Base-by-base conservation (phyloP, 2,113 vertebrate genomes). In the Bubo bubo region DNA sequence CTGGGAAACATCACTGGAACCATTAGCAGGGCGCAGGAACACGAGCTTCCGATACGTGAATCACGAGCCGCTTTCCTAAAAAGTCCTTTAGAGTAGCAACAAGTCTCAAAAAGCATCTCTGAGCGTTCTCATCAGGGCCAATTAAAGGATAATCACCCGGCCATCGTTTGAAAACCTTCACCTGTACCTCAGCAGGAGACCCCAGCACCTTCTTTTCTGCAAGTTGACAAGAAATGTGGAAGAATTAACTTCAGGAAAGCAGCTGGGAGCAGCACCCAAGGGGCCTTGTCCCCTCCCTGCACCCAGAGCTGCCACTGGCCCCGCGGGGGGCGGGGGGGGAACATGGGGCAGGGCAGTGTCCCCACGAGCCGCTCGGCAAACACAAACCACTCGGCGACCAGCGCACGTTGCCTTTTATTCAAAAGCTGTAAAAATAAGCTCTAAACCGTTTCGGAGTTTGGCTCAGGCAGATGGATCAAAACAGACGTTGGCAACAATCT, bases 401-500 rank as follows among this genome's bases (percentile, higher is more conserved):
- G 68, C 49, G 45, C 73, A 74, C 10, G 1, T 10, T 2, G 0
- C 26, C 3, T 81, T 98, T 97, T 97, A 97, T 96, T 98, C 49
- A 39, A 79, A 86, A 83, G 91, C 90, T 39, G 70, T 68, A 95
- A 85, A 86, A 96, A 81, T 19, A 49, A 86, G 89, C 82, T 95
- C 93, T 47, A 9, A 89, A 84, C 79, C 15, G 3, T 9, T 50
- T 12, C 67, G 2, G n/a, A 94, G 74, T 97, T 98, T 97, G 98
- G 97, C 97, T 95, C 80, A 60, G 3, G 64, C 59, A 70, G 45
- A 67, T 3, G 30, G 68, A 66, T 37, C 49, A 39, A 43, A 56
- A 56, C 35, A 56, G 76, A 55, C 12, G 50, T 80, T 98, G 98
- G 98, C 98, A 95, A 35, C 16, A 9, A 39, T 18, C 17, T 20